Conservation (phyloP, 2,113 vertebrate genomes). For the Naja naja region DNA sequence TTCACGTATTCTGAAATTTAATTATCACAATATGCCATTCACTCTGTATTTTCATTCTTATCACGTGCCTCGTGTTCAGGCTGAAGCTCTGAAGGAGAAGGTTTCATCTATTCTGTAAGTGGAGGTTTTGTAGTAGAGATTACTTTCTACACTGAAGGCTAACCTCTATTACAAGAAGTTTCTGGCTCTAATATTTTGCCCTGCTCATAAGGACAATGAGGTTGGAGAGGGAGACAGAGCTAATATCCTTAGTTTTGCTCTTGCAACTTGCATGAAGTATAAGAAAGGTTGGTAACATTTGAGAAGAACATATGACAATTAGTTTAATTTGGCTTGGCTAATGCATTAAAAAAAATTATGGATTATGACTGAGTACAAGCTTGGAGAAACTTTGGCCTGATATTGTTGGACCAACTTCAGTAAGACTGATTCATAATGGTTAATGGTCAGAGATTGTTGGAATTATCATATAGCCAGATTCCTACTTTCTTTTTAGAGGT, state of each 20-base stretch:
- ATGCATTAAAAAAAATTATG: neutral
- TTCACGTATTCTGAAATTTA: neutral
- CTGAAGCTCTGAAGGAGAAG: neutral
- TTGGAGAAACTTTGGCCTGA: neutral
- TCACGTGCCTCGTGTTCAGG: neutral
- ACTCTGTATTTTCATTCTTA: neutral
- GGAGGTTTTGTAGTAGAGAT: neutral
- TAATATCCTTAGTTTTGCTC: neutral
- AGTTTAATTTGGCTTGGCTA: slow-evolving; percentile 22
- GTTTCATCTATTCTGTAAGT: neutral
- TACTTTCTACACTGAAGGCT: neutral
- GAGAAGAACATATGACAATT: neutral
- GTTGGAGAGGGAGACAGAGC: neutral
- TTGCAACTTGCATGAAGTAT: neutral
- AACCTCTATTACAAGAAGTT: neutral
- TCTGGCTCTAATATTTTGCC: neutral
- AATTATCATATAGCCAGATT: neutral
- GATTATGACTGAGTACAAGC: neutral
- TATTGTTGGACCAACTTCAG: neutral
- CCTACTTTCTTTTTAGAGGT: neutral
- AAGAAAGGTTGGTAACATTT: neutral
- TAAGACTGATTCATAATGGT: neutral
- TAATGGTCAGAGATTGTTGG: neutral
- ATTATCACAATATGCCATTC: neutral
- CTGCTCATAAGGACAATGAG: neutral